phyloP scores from a whole-genome alignment of 2,888 invertebrate genomes.

The Thymelicus acteon region DNA sequence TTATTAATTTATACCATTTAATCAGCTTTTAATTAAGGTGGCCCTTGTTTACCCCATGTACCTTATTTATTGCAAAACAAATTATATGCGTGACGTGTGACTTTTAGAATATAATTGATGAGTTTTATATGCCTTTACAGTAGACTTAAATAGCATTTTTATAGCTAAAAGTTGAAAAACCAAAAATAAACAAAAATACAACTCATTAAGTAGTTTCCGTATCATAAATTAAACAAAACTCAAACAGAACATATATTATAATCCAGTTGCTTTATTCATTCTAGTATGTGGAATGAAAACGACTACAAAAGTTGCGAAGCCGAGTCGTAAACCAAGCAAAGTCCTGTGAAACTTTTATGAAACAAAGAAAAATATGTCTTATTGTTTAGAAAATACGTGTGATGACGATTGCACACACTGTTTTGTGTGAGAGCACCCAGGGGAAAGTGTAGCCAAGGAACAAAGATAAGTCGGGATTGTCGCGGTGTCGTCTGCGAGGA shows the following conservation, averaged over 20 bases:
- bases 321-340: slow-evolving; percentile 70
- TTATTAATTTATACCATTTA: too few relatives aligned
- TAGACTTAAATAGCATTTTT: neutral
- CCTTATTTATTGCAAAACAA: too few relatives aligned
- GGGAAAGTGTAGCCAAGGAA: slow-evolving; percentile 81
- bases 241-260: slow-evolving; percentile 51
- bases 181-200: neutral
- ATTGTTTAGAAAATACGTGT: slow-evolving; percentile 43
- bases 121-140: too few relatives aligned
- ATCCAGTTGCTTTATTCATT: slow-evolving; percentile 58
- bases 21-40: too few relatives aligned
- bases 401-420: slow-evolving; percentile 42
- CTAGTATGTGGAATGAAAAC: slow-evolving; percentile 74
- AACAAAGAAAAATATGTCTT: slow-evolving; percentile 46
- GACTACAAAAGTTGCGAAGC: slow-evolving; percentile 76
- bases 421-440: slow-evolving; percentile 58
- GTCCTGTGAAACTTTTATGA: slow-evolving; percentile 44
- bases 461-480: slow-evolving; percentile 81
- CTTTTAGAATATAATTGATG: too few relatives aligned
- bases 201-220: neutral
- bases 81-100: too few relatives aligned
- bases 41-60: too few relatives aligned
- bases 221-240: slow-evolving; percentile 23
- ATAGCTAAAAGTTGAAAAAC: neutral
- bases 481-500: slow-evolving; percentile 68